phyloP scores from a whole-genome alignment of 2,888 invertebrate genomes.

The Drosophila phalerata region DNA sequence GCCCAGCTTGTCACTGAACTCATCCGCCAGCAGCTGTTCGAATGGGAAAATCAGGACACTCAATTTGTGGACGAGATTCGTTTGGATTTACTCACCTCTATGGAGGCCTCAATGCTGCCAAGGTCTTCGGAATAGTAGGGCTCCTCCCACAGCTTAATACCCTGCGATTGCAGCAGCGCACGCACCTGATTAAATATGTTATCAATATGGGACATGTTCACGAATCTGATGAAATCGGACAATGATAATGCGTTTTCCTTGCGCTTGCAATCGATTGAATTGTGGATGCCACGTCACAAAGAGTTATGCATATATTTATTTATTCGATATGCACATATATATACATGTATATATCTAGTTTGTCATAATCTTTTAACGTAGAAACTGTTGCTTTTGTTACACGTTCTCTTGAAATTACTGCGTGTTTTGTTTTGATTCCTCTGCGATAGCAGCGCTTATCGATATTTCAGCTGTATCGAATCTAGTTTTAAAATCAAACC shows the following conservation, averaged over 20 bases:
- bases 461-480: no score
- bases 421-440: background rate
- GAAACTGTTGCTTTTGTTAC: slow-evolving; percentile 3
- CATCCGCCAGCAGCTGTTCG: slow-evolving; percentile 88
- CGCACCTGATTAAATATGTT: slow-evolving; percentile 89
- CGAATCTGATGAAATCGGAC: slow-evolving; percentile 3
- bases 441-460: background rate
- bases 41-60: background rate
- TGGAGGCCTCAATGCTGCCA: slow-evolving; percentile 85
- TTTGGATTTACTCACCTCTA: slow-evolving; percentile 75
- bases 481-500: no score
- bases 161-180: slow-evolving; percentile 89
- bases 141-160: slow-evolving; percentile 91
- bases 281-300: slow-evolving; percentile 23
- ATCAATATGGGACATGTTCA: slow-evolving; percentile 86
- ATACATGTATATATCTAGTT: background rate
- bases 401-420: background rate
- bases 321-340: background rate
- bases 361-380: background rate
- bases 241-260: slow-evolving; percentile 30
- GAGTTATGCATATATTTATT: background rate
- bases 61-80: background rate
- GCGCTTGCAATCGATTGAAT: background rate
- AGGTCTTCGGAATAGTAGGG: slow-evolving; percentile 88
- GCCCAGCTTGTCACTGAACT: slow-evolving; percentile 86